phyloP scores from a whole-genome alignment of 2,797 vertebrate species.

The Selene dorsalis region DNA sequence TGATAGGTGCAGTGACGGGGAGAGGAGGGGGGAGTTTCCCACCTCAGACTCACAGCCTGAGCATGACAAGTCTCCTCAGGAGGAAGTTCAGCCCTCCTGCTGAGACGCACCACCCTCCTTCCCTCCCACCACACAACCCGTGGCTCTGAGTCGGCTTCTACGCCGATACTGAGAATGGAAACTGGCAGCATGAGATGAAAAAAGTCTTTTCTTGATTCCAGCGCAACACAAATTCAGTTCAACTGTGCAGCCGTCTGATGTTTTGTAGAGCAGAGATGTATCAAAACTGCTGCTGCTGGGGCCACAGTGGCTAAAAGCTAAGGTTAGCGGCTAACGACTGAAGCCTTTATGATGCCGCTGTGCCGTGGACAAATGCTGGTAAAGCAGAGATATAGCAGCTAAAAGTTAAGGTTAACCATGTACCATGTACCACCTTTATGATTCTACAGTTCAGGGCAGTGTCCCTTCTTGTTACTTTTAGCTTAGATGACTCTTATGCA shows the following conservation, averaged over 20 bases:
- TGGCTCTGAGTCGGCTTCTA: constrained; percentile 18
- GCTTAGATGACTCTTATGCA: no score
- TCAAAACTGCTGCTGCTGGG: not conserved
- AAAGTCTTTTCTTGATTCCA: constrained; percentile 19
- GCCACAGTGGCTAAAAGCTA: not conserved
- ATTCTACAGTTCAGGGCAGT: no score
- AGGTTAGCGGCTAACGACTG: not conserved
- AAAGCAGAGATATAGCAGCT: no score
- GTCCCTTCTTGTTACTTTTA: no score
- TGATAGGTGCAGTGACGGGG: constrained; percentile 7
- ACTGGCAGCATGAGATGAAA: constrained; percentile 57
- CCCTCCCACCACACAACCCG: not conserved
- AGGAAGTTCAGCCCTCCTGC: constrained; percentile 50
- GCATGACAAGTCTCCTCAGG: constrained; percentile 27
- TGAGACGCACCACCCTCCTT: constrained; percentile 25
- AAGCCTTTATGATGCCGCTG: not conserved
- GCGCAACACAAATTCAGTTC: not conserved
- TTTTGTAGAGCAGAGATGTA: not conserved
- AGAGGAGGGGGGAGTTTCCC: constrained; percentile 32
- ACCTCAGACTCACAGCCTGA: constrained; percentile 1
- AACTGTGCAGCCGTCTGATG: not conserved
- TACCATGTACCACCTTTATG: no score
- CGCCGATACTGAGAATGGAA: constrained; percentile 45
- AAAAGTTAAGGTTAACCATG: no score
- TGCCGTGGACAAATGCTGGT: not conserved